Percentiles rank a stretch among this genome's conserved stretches.
Evolutionary conservation across 1,140 invertebrate genomes (phyloP).

Genomic region (Formica exsecta): DNA sequence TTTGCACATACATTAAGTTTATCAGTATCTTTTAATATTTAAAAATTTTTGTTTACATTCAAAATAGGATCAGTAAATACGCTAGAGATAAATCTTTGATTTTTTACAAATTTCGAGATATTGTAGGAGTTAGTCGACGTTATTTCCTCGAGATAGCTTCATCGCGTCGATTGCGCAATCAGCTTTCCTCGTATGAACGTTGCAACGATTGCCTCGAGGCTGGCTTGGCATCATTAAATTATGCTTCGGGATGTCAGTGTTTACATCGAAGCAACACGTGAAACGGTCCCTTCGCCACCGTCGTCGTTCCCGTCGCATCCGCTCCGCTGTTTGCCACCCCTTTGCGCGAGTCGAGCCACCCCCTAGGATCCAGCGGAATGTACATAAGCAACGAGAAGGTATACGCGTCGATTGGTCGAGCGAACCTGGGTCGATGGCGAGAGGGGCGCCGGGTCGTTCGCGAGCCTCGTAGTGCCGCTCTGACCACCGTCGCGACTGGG

Average conservation of each 20-base stretch:
- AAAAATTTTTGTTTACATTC: neutral
- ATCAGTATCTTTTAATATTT: neutral
- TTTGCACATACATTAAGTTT: neutral
- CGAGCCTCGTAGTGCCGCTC: constrained; percentile 77
- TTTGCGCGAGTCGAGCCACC: constrained; percentile 47
- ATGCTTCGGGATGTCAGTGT: constrained; percentile 57
- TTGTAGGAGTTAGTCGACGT: neutral
- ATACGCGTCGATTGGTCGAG: constrained; percentile 71
- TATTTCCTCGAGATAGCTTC: neutral
- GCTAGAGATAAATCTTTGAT: neutral
- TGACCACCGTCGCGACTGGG: constrained; percentile 70
- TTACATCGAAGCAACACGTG: constrained; percentile 76
- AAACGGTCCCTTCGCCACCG: constrained; percentile 40
- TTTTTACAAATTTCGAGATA: neutral
- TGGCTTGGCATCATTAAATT: constrained; percentile 40
- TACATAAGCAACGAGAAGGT: constrained; percentile 62
- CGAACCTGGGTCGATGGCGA: constrained; percentile 75
- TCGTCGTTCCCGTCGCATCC: neutral
- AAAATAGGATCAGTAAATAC: neutral
- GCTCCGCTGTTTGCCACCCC: constrained; percentile 20
- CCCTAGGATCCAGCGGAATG: constrained; percentile 73
- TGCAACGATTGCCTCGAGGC: neutral
- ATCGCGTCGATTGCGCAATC: constrained; percentile 3
- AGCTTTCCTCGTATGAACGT: constrained; percentile 24
- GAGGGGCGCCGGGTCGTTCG: constrained; percentile 72